Base-by-base conservation (phyloP, 2,888 invertebrate species). In the Cheilosia vernalis region DNA sequence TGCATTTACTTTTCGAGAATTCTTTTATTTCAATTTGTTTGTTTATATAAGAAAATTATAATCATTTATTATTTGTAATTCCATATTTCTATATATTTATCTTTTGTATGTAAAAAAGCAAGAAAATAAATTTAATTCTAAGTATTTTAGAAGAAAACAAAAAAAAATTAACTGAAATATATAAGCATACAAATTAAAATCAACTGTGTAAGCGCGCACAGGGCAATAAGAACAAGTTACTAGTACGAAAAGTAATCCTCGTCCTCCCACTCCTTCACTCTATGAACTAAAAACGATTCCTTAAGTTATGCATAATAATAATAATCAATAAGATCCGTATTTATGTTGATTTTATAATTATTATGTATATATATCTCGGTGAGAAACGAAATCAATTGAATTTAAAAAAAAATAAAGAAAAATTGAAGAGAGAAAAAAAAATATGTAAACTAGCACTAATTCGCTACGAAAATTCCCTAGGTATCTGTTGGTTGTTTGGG, bases 61-160 rank as follows among this genome's bases (percentile, higher is more conserved):
- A 74, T 51, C 76, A 51, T 69, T 47, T 76, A 53, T 21, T 51
- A 61, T 44, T 76, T 58, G 10, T 51, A 51, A 83, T 83, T 83
- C 47, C 74, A 84, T 84, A 77, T 63, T 72, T 83, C 72, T 66
- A 56, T 84, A 64, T 79, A 74, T 64, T 76, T 80, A 24, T 76
- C 76, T 76, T 58, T 70, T 63, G 70, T 81, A 77, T 67, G 77
- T 55, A 72, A 60, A 85, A 80, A 85, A 76, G 85, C 81, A 77
- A 85, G 81, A 85, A 81, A 85, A 73, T 85, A 77, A 81, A 63
- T 85, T 81, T 77, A 85, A 85, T 63, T 85, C 85, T 85, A 81
- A 77, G 81, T 85, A 58, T 79, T 56, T 85, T 37, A 19, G 30
- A 24, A 49, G 49, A 44, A 55, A 51, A 44, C 27, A 27, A 37